Conservation (phyloP, 2,797 vertebrate genomes). For the Astyanax mexicanus region DNA sequence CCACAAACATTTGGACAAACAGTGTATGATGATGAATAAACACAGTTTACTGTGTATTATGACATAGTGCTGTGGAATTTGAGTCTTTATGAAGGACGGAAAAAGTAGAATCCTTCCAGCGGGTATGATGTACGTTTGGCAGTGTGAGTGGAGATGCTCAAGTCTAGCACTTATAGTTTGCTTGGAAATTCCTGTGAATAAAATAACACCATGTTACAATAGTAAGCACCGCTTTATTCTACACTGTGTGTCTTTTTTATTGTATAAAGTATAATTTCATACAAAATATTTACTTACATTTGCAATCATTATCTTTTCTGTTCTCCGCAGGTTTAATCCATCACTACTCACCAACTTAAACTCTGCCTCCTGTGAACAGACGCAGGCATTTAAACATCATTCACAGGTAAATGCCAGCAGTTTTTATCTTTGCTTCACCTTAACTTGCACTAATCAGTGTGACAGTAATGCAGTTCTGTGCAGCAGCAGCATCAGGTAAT, state of each 20-base stretch:
- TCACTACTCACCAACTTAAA: constrained; percentile 10
- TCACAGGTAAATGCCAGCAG: background rate
- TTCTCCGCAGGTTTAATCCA: constrained; percentile 15
- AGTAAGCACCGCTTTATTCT: too few species aligned
- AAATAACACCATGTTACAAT: background rate
- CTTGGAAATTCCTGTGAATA: background rate
- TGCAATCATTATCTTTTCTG: background rate
- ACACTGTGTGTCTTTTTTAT: background rate
- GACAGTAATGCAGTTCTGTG: too few species aligned
- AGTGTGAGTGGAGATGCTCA: background rate
- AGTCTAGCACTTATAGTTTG: background rate
- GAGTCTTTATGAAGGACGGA: background rate
- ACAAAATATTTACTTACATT: constrained; percentile 4
- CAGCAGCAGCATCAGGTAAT: too few species aligned
- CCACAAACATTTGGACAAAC: too few species aligned
- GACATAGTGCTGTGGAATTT: background rate
- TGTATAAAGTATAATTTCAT: background rate
- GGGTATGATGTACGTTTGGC: background rate
- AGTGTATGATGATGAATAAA: too few species aligned
- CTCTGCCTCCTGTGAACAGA: constrained; percentile 27
- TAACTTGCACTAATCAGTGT: background rate
- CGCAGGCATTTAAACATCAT: background rate
- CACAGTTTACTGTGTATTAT: too few species aligned
- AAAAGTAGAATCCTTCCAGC: background rate
- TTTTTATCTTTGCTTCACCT: background rate